Evolutionary conservation across 2,797 vertebrate species (phyloP), one percentile per base, ranked within the genome.

Genomic region (Dromococcyx pavoninus): DNA sequence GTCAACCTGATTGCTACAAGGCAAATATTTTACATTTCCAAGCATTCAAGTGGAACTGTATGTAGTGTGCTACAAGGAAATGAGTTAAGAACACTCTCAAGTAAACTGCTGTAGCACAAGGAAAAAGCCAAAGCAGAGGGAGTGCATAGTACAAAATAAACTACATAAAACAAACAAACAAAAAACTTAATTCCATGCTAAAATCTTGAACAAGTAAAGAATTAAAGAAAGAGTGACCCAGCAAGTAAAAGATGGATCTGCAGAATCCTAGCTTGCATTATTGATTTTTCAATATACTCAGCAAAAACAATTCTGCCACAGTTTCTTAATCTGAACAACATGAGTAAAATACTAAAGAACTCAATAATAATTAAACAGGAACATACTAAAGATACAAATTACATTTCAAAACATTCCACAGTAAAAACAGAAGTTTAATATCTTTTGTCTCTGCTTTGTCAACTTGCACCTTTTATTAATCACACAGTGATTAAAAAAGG

Each of bases 41-140:
- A 64, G 86, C 91, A 94, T 73, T 94, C 82, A 89, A 88, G 87
- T 91, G 83, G 88, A 97, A 95, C 86, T 87, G 33, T 37, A 81
- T 23, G 16, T 44, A 91, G 69, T 35, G 51, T 39, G 53, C 57
- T 81, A 91, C 43, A 89, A 85, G 60, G 43, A 93, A 97, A 94
- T 3, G 2, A 91, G 37, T 91, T 64, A 78, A 87, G 51, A 77
- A 71, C 30, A 85, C 30, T 48, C 39, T 56, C 62, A 94, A 95
- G 69, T 79, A 89, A 92, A 73, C 50, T 62, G 41, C 37, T 84
- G 32, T 23, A 91, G 67, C n/a, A 90, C 66, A 89, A 93, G 22
- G 17, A 65, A 74, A 65, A 74, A 37, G 3, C 3, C 50, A 61
- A 95, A 70, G 22, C 60, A 73, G 43, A 70, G 4, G 32, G 13